Base-by-base conservation (phyloP, 2,797 vertebrate genomes). In the Xenopus petersii region DNA sequence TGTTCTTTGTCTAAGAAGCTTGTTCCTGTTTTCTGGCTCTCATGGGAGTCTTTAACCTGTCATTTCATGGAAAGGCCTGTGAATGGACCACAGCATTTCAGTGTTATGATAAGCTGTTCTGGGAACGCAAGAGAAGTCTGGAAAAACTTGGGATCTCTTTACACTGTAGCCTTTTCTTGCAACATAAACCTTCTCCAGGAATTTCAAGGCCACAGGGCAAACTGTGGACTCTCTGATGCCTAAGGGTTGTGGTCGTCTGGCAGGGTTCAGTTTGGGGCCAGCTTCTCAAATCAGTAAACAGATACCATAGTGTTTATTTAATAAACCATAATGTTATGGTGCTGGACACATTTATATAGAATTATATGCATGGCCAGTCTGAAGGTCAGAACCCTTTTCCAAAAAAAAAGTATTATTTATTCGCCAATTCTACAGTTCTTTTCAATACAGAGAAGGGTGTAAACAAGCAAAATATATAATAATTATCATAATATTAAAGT, bases 1-100 rank as follows among this genome's bases (percentile, higher is more conserved):
- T 54, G 79, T 63, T 9, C 60, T 80, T 81, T 67, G 10, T 60
- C n/a, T 51, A 48, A 64, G 63, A 81, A 74, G 76, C 69, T 65
- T 79, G 72, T 75, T 10, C 10, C 63, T 30, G 48, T 64, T 81
- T 64, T 1, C 60, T 62, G 42, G 16, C 64, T 75, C 70, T 51
- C 62, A n/a, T 48, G 4, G 47, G 59, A 77, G 67, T 67, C n/a
- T 73, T 80, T 75, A 67, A 48, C 8, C 47, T 80, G 79, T 30
- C 11, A 26, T 69, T 67, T 83, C 69, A 48, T 72, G 58, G 59
- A 62, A 68, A 12, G 67, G 16, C 3, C 78, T 60, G 12, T 63
- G 77, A 75, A 17, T 21, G 17, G 13, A 74, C 24, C 76, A 30
- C 12, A 74, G 15, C 68, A 64, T 71, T 13, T 30, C 13, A 54